Percentiles rank a stretch among this genome's conserved stretches.
Conservation (phyloP, 2,797 vertebrate species). For the Aphelocoma californica region DNA sequence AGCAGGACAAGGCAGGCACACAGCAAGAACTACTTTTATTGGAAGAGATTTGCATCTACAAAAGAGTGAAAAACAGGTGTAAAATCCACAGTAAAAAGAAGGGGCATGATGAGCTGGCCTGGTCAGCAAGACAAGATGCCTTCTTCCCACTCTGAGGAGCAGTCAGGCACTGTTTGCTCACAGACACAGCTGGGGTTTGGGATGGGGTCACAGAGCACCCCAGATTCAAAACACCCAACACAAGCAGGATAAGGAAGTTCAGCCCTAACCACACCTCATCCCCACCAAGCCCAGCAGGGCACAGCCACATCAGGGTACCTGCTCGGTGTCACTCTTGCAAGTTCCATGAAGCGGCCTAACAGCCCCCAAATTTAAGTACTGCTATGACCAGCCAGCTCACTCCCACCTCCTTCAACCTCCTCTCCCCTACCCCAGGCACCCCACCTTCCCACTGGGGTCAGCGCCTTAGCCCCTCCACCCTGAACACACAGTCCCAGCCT, state of each 20-base stretch:
- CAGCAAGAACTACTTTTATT: constrained; percentile 67
- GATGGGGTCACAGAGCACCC: background rate
- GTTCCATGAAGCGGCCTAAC: background rate
- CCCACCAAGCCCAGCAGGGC: background rate
- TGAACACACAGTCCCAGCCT: background rate
- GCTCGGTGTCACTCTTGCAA: background rate
- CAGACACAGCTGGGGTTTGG: background rate
- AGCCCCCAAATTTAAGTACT: background rate
- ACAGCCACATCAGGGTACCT: accelerated
- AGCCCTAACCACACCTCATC: background rate
- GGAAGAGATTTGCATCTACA: constrained; percentile 62
- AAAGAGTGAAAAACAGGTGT: constrained; percentile 67
- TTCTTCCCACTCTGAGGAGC: background rate
- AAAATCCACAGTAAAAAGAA: constrained; percentile 66
- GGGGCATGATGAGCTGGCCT: background rate
- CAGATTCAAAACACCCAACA: background rate
- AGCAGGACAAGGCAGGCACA: background rate
- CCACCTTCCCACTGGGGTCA: background rate
- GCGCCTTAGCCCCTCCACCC: background rate
- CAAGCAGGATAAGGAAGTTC: constrained; percentile 17
- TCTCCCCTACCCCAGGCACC: background rate
- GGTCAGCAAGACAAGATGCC: background rate
- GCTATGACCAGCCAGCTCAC: background rate
- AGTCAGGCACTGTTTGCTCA: background rate
- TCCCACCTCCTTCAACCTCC: background rate